phyloP scores from a whole-genome alignment of 2,113 vertebrate species.

The Myrmecophaga tridactyla region DNA sequence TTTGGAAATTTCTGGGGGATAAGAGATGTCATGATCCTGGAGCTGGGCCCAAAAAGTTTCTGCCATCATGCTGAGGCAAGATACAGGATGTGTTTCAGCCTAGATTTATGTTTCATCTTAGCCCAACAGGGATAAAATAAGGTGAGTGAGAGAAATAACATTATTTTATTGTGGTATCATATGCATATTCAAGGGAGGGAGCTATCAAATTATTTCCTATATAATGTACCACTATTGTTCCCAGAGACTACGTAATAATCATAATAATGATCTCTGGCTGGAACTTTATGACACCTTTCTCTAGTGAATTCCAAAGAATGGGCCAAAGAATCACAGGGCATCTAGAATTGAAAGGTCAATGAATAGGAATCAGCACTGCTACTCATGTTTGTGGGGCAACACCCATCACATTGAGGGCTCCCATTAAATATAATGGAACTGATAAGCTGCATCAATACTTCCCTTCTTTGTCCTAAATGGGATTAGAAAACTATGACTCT shows the following conservation, averaged over 20 bases:
- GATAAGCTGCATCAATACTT: background rate
- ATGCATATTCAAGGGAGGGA: slow-evolving; percentile 39
- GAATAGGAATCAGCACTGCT: slow-evolving; percentile 38
- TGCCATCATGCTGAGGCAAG: background rate
- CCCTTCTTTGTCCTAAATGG: slow-evolving; percentile 34
- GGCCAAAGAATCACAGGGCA: background rate
- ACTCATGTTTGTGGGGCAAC: background rate
- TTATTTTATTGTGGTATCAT: slow-evolving; percentile 20
- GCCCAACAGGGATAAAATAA: slow-evolving; percentile 16
- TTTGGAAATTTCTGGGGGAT: background rate
- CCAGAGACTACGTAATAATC: slow-evolving; percentile 21
- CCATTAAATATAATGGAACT: slow-evolving; percentile 26
- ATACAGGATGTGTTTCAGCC: background rate
- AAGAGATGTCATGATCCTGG: background rate
- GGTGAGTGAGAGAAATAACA: slow-evolving; percentile 45
- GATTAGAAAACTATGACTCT: slow-evolving; percentile 18
- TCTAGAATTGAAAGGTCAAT: slow-evolving; percentile 17
- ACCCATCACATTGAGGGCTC: background rate
- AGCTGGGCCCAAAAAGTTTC: background rate
- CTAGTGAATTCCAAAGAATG: slow-evolving; percentile 42
- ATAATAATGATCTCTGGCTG: slow-evolving; percentile 31
- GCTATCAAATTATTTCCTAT: slow-evolving; percentile 48
- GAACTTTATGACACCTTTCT: slow-evolving; percentile 29
- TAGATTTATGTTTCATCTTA: slow-evolving; percentile 23
- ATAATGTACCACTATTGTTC: slow-evolving; percentile 21